Conservation (phyloP, 2,113 vertebrate genomes). For the Macquaria australasica region DNA sequence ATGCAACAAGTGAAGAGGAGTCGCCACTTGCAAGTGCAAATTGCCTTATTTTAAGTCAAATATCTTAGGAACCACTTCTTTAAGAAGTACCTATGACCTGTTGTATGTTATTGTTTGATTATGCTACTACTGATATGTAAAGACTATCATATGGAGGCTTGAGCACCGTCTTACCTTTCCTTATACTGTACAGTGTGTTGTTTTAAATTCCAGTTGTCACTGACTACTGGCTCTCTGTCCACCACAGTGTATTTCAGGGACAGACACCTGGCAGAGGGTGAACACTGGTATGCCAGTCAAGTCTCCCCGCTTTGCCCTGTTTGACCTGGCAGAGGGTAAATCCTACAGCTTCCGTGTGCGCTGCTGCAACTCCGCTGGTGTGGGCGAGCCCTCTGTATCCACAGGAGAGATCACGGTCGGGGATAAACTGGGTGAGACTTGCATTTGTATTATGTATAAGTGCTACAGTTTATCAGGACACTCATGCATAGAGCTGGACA, state of each 20-base stretch:
- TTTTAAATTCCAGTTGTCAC: not conserved
- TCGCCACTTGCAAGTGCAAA: not conserved
- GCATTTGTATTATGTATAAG: not conserved
- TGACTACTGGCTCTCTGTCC: not conserved
- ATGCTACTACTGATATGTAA: not conserved
- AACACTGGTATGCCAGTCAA: conserved; percentile 97
- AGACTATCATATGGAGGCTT: not conserved
- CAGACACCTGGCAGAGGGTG: conserved; percentile 95
- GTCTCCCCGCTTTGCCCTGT: conserved; percentile 97
- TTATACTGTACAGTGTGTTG: not conserved
- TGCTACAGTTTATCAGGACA: not conserved
- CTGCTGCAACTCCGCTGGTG: conserved; percentile 94
- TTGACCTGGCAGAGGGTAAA: conserved; percentile 94
- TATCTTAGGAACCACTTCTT: not conserved
- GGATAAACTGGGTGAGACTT: conserved; percentile 91
- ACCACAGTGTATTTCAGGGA: conserved; percentile 88
- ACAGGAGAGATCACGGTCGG: conserved; percentile 90
- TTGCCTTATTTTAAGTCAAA: not conserved
- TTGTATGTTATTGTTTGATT: not conserved
- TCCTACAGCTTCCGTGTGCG: conserved; percentile 97
- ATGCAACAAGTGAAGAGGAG: not conserved
- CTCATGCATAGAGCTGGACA: too few species aligned
- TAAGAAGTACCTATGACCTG: not conserved
- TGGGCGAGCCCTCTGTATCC: conserved; percentile 89
- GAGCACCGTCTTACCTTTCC: not conserved